Base-by-base conservation (phyloP, 1,140 invertebrate genomes). In the Cardiocondyla obscurior region DNA sequence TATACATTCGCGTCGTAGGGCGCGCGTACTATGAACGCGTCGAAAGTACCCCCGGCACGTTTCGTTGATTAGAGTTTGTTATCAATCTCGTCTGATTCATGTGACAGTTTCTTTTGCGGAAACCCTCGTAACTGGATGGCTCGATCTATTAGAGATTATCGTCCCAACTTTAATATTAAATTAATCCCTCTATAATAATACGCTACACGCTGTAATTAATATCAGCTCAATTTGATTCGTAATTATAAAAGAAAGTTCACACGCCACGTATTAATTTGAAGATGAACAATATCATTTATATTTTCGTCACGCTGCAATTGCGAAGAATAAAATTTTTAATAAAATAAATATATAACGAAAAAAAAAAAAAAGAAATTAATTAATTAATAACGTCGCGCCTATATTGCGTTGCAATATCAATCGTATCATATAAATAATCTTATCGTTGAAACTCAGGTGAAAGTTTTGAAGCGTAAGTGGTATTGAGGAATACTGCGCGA, bases 341-440 rank as follows among this genome's bases (percentile, higher is more conserved):
- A 2, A 7, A 69, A 33, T 28, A n/a, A 8, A 33, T 33, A 64
- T 22, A 46, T 33, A 72, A 46, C 19, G 36, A 8, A 33, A 4
- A 28, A 64, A 3, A 46, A 46, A n/a, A n/a, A n/a, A n/a, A n/a
- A n/a, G n/a, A n/a, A 36, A 76, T 76, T 76, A 64, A 49, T 4
- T 30, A 64, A 64, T 73, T 39, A n/a, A 58, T 44, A 58, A 57
- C 10, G 51, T 19, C 33, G 33, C 19, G 14, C 16, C 39, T 36
- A 22, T 64, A 53, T 53, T 25, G 36, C 57, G 3, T 55, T 22
- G 14, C 28, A 62, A 42, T 60, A 30, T 39, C 22, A 36, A 62
- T 69, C 74, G 33, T 79, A 69, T 79, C 62, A 36, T 67, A 69
- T 79, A 79, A 79, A 79, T 67, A 79, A 79, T 79, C 62, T 69